A percentile compares a stretch with the other conserved stretches of the same genome.
phyloP scores from a whole-genome alignment of 92 coral and sea anemone species.

The Meandrina meandrites region DNA sequence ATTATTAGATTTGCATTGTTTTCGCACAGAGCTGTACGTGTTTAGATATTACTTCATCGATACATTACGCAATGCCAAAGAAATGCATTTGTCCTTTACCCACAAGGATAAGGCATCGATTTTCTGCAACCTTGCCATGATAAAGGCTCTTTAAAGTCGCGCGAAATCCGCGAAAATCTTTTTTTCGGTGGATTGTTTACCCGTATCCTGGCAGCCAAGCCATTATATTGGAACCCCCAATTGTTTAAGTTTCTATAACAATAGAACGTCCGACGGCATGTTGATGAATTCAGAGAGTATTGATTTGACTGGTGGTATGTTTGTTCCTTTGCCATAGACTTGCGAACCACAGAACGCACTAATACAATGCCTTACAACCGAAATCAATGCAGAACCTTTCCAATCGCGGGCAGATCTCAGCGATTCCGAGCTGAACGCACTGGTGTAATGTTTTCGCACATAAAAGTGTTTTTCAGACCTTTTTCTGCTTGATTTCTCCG shows the following conservation, averaged over 20 bases:
- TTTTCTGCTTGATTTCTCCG: conserved; percentile 29
- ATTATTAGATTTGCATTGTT: conserved; percentile 39
- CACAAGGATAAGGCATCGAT: background rate
- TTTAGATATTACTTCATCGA: background rate
- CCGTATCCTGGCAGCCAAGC: conserved; percentile 15
- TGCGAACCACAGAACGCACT: conserved; percentile 2
- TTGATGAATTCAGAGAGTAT: background rate
- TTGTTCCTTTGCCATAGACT: conserved; percentile 35
- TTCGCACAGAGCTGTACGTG: background rate
- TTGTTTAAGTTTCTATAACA: conserved; percentile 28
- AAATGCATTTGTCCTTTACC: background rate
- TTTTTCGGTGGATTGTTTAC: conserved; percentile 14
- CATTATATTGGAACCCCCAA: conserved; percentile 16
- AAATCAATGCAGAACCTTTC: background rate
- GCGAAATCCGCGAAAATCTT: background rate
- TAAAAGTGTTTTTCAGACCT: conserved; percentile 24
- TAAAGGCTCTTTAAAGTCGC: background rate
- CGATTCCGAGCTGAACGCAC: background rate
- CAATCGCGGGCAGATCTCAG: background rate
- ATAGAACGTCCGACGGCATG: conserved; percentile 6
- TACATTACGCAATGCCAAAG: background rate
- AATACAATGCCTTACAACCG: background rate
- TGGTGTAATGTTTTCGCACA: conserved; percentile 3
- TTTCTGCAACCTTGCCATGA: background rate
- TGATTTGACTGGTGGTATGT: conserved; percentile 20